Percentiles rank a stretch among this genome's conserved stretches.
Conservation (phyloP, 2,888 invertebrate genomes). For the Fissipunctia ypsillon region DNA sequence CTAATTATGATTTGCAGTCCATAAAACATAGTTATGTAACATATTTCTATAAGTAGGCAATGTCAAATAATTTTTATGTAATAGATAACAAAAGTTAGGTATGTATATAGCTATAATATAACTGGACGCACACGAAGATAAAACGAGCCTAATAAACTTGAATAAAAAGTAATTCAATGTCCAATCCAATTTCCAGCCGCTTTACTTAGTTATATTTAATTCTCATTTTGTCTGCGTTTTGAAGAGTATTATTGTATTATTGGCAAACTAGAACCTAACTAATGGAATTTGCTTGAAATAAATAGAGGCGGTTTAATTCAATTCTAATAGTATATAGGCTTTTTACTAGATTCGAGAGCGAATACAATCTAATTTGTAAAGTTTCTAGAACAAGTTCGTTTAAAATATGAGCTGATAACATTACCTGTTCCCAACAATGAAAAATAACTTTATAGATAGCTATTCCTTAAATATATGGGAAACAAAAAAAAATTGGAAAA, state of each 20-base stretch:
- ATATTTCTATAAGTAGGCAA: too few relatives aligned
- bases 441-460: not conserved
- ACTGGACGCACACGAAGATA: too few relatives aligned
- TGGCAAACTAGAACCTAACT: constrained; percentile 13
- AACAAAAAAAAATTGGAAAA: too few relatives aligned
- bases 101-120: too few relatives aligned
- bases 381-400: not conserved
- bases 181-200: not conserved
- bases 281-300: constrained; percentile 8
- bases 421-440: not conserved
- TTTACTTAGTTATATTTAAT: not conserved
- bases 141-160: not conserved
- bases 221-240: not conserved
- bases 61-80: too few relatives aligned
- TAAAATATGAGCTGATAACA: not conserved
- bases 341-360: constrained; percentile 16
- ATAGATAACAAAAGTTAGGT: too few relatives aligned
- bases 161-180: constrained; percentile 3
- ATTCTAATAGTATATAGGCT: not conserved
- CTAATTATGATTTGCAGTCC: not conserved
- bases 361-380: constrained; percentile 10
- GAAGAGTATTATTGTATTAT: constrained; percentile 6
- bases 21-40: too few relatives aligned
- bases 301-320: constrained; percentile 10
- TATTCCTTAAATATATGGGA: not conserved